These are phyloP conservation scores for Sinodicranocentrus sp. DNA, from an alignment of 2,888 invertebrate species.

Conservation along the genomic window DNA sequence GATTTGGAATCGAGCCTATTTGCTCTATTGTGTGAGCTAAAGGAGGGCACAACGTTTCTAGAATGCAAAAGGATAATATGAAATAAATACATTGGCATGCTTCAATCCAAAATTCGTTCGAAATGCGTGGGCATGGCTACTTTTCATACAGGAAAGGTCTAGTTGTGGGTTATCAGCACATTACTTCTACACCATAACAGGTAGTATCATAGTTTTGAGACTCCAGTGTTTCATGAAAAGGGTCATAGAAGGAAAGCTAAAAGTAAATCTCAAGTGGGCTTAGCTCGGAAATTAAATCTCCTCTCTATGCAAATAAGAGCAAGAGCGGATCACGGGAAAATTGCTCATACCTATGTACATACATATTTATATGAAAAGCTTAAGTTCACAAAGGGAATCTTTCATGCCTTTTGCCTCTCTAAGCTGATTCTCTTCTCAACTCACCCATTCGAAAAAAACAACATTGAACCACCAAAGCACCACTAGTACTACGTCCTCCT, in stretches of 20 bases:
- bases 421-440: conserved; percentile 56
- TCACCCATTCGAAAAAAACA: conserved; percentile 51
- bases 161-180: background rate
- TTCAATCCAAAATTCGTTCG: conserved; percentile 41
- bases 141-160: background rate
- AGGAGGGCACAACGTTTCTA: conserved; percentile 75
- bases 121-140: background rate
- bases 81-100: conserved; percentile 61
- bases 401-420: conserved; percentile 60
- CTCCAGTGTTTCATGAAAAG: too few relatives aligned
- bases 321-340: conserved; percentile 62
- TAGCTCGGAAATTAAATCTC: conserved; percentile 72
- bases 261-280: conserved; percentile 71
- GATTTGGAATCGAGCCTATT: conserved; percentile 77
- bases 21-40: conserved; percentile 76
- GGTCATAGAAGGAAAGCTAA: conserved; percentile 17
- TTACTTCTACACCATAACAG: too few relatives aligned
- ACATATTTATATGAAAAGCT: too few relatives aligned
- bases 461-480: conserved; percentile 29
- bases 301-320: conserved; percentile 71
- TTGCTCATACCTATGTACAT: conserved; percentile 58
- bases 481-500: background rate
- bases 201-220: too few relatives aligned
- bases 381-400: conserved; percentile 66
- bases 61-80: conserved; percentile 64